A percentile compares a stretch with the other conserved stretches of the same genome.
Evolutionary conservation across 1,140 invertebrate species (phyloP).

Genomic region (Anastrepha obliqua): DNA sequence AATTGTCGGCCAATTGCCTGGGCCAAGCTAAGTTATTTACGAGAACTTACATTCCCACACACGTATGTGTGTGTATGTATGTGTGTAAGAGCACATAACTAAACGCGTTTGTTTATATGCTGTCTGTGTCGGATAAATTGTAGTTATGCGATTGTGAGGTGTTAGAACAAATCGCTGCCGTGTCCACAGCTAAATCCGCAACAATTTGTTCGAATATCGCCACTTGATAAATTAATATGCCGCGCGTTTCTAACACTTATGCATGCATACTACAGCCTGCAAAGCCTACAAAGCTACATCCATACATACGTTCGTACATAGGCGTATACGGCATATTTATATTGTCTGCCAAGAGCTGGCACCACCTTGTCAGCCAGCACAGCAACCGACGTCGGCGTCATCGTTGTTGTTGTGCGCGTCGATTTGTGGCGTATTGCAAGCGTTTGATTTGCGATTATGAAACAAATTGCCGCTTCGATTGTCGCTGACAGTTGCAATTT

Average conservation of each 20-base stretch:
- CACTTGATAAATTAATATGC: conserved; percentile 52
- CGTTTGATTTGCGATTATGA: conserved; percentile 52
- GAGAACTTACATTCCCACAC: not conserved
- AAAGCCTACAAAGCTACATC: not conserved
- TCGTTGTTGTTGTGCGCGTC: not conserved
- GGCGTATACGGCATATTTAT: not conserved
- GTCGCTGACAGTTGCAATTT: conserved; percentile 50
- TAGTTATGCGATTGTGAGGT: conserved; percentile 37
- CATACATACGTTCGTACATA: not conserved
- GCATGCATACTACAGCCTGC: not conserved
- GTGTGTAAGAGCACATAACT: not conserved
- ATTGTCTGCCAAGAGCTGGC: conserved; percentile 26
- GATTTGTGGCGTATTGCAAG: conserved; percentile 39
- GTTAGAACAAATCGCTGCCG: conserved; percentile 42
- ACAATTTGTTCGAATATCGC: conserved; percentile 48
- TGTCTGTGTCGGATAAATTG: not conserved
- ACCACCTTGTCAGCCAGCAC: not conserved
- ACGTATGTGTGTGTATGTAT: not conserved
- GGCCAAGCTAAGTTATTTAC: conserved; percentile 27
- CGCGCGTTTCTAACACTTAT: conserved; percentile 14
- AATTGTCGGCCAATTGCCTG: conserved; percentile 5
- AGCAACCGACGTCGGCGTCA: not conserved
- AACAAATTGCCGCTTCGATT: conserved; percentile 50
- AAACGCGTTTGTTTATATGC: too few relatives aligned
- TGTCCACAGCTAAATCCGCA: conserved; percentile 32